phyloP scores from a whole-genome alignment of 1,140 invertebrate genomes.

The Lepidurus packardi region DNA sequence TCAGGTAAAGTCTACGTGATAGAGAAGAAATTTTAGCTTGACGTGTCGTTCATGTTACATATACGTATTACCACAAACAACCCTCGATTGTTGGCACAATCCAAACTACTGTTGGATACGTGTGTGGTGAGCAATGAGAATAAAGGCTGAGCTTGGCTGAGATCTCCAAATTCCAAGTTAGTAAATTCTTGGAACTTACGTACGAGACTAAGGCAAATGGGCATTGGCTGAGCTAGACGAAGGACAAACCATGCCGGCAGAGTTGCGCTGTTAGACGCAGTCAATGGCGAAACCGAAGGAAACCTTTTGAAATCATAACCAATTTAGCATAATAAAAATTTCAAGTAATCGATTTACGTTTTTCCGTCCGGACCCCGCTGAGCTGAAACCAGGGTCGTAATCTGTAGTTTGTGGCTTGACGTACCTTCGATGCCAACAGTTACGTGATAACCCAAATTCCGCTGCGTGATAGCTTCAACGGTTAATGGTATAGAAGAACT shows the following conservation, averaged over 20 bases:
- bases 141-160: conserved; percentile 58
- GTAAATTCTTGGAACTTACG: conserved; percentile 65
- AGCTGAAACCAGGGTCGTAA: conserved; percentile 67
- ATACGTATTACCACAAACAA: conserved; percentile 64
- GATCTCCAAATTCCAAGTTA: conserved; percentile 62
- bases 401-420: conserved; percentile 78
- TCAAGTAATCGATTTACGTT: conserved; percentile 51
- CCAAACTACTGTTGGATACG: conserved; percentile 60
- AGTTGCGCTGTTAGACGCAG: conserved; percentile 73
- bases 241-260: conserved; percentile 87
- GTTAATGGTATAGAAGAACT: conserved; percentile 67
- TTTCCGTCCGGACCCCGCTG: conserved; percentile 65
- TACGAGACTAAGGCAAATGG: conserved; percentile 47
- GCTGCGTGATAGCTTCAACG: conserved; percentile 61
- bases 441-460: conserved; percentile 74
- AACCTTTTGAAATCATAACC: conserved; percentile 45
- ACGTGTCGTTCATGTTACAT: background rate
- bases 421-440: conserved; percentile 87
- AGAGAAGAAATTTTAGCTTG: background rate
- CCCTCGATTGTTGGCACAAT: conserved; percentile 63
- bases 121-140: conserved; percentile 69
- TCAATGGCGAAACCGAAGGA: conserved; percentile 72
- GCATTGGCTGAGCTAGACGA: conserved; percentile 51
- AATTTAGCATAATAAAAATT: conserved; percentile 31
- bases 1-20: conserved; percentile 72